phyloP scores from a whole-genome alignment of 1,140 invertebrate species.

The Bombus impatiens region DNA sequence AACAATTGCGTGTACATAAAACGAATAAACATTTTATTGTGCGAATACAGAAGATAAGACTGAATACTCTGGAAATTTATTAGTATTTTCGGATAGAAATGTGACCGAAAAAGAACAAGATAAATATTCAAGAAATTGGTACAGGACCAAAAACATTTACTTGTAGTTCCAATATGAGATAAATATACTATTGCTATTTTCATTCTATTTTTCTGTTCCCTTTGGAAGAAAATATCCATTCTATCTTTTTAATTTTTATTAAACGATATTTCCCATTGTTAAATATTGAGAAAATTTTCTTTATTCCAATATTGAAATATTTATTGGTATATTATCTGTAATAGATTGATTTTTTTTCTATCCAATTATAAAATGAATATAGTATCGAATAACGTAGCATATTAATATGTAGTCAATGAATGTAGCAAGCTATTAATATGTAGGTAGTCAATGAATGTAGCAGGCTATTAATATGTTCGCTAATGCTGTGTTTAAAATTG shows the following conservation, averaged over 20 bases:
- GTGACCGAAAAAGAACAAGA: background rate
- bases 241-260: background rate
- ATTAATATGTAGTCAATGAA: background rate
- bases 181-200: background rate
- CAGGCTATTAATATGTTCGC: background rate
- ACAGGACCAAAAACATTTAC: constrained; percentile 2
- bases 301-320: too few relatives aligned
- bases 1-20: background rate
- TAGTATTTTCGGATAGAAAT: background rate
- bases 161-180: background rate
- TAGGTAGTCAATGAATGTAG: background rate
- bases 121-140: constrained; percentile 19
- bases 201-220: background rate
- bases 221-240: background rate
- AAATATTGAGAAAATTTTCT: background rate
- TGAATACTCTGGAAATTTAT: background rate
- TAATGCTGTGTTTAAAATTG: background rate
- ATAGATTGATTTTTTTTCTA: too few relatives aligned
- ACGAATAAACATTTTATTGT: background rate
- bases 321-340: too few relatives aligned
- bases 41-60: background rate
- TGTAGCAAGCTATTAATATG: background rate
- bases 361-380: background rate
- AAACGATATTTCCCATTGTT: background rate
- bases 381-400: background rate